Evolutionary conservation across 2,797 vertebrate species (phyloP), one percentile per base, ranked within the genome.

Genomic region (Myoxocephalus aenaeus): DNA sequence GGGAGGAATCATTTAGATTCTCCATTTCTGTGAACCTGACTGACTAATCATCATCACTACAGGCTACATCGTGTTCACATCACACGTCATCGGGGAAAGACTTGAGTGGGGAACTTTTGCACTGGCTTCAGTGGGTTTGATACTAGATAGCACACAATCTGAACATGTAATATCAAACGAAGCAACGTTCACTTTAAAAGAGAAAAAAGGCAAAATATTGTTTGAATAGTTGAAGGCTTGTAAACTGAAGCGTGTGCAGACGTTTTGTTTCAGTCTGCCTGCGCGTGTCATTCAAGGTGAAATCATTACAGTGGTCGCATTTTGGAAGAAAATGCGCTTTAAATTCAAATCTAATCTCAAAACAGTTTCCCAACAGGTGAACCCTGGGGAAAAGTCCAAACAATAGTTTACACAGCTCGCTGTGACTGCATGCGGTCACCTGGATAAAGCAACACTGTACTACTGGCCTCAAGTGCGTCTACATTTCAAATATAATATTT

Each of bases 11-110:
- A 66, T 77, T 73, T 56, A 27, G 34, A 86, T 76, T 77, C 58
- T 50, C 79, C 72, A 34, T 79, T 79, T 83, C 13, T 75, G 59
- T 62, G 66, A 82, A 81, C 70, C 74, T 75, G 58, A 50, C 42
- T 75, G 81, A 77, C 73, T 77, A 70, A 89, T 77, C 80, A 69
- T 64, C 63, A 62, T 64, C 65, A 64, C 67, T 62, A 62, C 56
- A 40, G 81, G 75, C 75, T 53, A 76, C 61, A 40, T 65, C 42
- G 20, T 58, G 77, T 67, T 63, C 65, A 69, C 82, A 73, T 77
- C 84, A 40, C 74, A 65, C 73, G 50, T 80, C 81, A 77, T 67
- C 61, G 69, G 13, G 63, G 20, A 17, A 10, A 62, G 22, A 68
- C 61, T 15, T 1, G 9, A 54, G 44, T 2, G 59, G 65, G 51